A percentile compares a stretch with the other conserved stretches of the same genome.
Evolutionary conservation across 2,797 vertebrate species (phyloP).

Genomic region (Cercopithecus neglectus): DNA sequence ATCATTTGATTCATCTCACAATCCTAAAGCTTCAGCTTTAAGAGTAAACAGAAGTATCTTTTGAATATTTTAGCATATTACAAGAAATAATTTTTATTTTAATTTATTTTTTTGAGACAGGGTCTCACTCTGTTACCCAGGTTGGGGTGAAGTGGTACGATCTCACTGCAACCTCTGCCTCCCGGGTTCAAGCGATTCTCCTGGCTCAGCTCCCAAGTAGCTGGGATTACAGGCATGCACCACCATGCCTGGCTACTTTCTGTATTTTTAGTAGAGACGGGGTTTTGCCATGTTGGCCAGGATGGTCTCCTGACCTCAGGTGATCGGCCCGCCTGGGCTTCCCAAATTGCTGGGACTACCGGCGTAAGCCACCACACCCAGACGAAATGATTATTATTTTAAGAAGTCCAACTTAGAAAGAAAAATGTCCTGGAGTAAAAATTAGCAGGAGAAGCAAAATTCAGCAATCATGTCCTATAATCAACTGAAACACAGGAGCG

Average conservation of each 20-base stretch:
- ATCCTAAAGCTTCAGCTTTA: slow-evolving; percentile 8
- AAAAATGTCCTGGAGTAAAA: not conserved
- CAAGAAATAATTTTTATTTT: not conserved
- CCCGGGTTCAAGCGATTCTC: not conserved
- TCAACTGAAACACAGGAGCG: not conserved
- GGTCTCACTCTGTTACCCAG: not conserved
- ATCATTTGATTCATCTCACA: slow-evolving; percentile 23
- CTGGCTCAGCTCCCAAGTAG: not conserved
- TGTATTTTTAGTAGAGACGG: not conserved
- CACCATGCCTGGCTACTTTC: not conserved
- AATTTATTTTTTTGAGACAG: not conserved
- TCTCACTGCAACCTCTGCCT: not conserved
- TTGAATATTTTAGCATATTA: slow-evolving; percentile 30
- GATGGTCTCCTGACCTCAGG: not conserved
- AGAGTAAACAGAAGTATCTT: not conserved
- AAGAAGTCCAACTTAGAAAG: not conserved
- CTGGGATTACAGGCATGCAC: not conserved
- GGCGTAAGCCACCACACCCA: too few relatives aligned
- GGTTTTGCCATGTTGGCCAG: not conserved
- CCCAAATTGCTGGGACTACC: not conserved
- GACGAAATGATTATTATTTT: not conserved
- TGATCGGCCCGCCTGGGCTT: not conserved
- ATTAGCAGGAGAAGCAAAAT: slow-evolving; percentile 3
- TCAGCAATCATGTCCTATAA: not conserved
- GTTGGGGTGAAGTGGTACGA: not conserved